Base-by-base conservation (phyloP, 2,113 vertebrate species). In the Scomber colias region DNA sequence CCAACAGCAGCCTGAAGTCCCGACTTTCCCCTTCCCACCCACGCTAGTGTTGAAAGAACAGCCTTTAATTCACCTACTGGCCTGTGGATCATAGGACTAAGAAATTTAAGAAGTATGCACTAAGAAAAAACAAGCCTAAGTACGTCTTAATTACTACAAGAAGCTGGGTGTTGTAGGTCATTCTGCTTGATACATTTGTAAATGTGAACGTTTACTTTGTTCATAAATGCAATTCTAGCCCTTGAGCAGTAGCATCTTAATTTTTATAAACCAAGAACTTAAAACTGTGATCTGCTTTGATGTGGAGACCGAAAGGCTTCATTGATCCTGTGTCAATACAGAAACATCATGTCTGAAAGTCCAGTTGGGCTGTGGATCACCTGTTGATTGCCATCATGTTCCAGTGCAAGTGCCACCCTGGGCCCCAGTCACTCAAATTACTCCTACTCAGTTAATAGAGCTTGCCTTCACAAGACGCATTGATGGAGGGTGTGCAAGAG, bases 1-100 rank as follows among this genome's bases (percentile, higher is more conserved):
- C 93, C 93, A 94, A 90, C 84, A 87, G 90, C 85, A 73, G 89
- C 89, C 84, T 69, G 79, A 92, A 90, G 92, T 85, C 76, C 87
- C 87, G 83, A 90, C 90, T 91, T 90, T 86, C 85, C 88, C 88
- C 82, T 85, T 81, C 81, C 79, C 87, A 86, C 69, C 74, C 71
- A 83, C 84, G 65, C 75, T 66, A 82, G 89, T 90, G 88, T 83
- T 92, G 92, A 91, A 91, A 91, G 90, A 84, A 72, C 82, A 90
- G 87, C 79, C 74, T 82, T 84, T 88, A 90, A 90, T 86, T 91
- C 88, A 92, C 53, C 71, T 70, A 63, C 66, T 72, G 78, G 73
- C 83, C 81, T 73, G 63, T 72, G 59, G 75, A 53, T 88, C 87
- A 76, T n/a, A 71, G 51, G 69, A 63, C 73, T 70, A 59, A 74